Conservation (phyloP, 2,797 vertebrate genomes). For the Malacoctenus gilli region DNA sequence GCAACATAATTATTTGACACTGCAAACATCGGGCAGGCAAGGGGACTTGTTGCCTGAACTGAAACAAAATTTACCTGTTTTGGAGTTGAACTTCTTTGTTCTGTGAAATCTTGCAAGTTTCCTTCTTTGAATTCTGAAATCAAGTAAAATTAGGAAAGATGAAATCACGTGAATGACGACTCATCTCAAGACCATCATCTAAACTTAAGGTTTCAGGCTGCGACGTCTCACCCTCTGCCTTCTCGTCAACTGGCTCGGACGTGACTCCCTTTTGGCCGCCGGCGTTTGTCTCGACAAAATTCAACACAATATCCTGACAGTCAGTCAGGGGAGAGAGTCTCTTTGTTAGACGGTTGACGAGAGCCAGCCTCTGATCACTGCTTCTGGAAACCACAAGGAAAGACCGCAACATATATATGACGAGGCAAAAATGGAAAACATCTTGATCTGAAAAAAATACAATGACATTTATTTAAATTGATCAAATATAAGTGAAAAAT, state of each 20-base stretch:
- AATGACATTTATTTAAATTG: too few species aligned
- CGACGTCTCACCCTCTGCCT: constrained; percentile 62
- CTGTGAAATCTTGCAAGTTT: constrained; percentile 31
- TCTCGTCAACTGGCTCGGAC: constrained; percentile 51
- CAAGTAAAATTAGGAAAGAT: constrained; percentile 13
- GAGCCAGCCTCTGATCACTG: constrained; percentile 63
- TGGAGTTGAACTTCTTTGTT: constrained; percentile 59
- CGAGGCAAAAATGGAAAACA: too few species aligned
- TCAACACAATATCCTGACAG: constrained; percentile 80
- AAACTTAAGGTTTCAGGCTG: too few species aligned
- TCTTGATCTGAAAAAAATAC: too few species aligned
- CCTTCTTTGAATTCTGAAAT: constrained; percentile 37
- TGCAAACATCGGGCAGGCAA: neutral
- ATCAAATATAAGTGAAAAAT: too few species aligned
- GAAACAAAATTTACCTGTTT: constrained; percentile 58
- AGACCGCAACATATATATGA: neutral
- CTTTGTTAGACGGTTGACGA: constrained; percentile 71
- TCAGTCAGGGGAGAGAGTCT: constrained; percentile 72
- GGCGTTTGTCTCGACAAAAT: constrained; percentile 68
- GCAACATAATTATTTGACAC: neutral
- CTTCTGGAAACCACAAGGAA: constrained; percentile 61
- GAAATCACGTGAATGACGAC: too few species aligned
- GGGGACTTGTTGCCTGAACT: constrained; percentile 3
- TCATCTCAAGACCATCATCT: too few species aligned
- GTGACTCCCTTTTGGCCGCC: constrained; percentile 62